Evolutionary conservation across 2,888 invertebrate genomes (phyloP).

Genomic region (Tridacna gigas): DNA sequence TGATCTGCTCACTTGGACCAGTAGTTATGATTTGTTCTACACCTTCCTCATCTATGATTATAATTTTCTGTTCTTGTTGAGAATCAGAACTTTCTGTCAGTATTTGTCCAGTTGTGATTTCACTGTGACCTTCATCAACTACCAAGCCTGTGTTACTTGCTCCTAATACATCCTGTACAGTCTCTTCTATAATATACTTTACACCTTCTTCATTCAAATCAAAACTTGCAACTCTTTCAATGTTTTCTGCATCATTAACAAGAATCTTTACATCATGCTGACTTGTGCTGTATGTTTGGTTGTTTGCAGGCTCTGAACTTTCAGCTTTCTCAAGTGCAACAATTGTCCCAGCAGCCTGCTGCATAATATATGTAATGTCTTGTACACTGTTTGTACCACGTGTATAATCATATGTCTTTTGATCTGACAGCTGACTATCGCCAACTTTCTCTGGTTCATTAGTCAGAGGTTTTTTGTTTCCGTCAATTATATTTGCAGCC

Average conservation of each 20-base stretch:
- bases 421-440: background rate
- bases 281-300: background rate
- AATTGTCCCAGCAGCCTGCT: constrained; percentile 17
- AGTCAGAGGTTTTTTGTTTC: background rate
- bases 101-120: background rate
- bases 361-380: constrained; percentile 19
- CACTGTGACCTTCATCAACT: background rate
- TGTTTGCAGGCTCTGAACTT: background rate
- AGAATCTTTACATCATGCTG: background rate
- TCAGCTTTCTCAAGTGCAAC: constrained; percentile 16
- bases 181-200: background rate
- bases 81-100: background rate
- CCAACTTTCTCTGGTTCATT: background rate
- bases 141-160: background rate
- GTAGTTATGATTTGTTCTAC: constrained; percentile 12
- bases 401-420: background rate
- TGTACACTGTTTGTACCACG: background rate
- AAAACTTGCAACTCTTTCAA: background rate
- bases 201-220: background rate
- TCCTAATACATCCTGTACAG: background rate
- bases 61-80: constrained; percentile 12
- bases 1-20: background rate
- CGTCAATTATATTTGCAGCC: constrained; percentile 16
- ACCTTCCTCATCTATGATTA: constrained; percentile 18
- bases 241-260: constrained; percentile 3